A percentile compares a stretch with the other conserved stretches of the same genome.
Conservation (phyloP, 2,113 vertebrate genomes). For the Etia nguti region DNA sequence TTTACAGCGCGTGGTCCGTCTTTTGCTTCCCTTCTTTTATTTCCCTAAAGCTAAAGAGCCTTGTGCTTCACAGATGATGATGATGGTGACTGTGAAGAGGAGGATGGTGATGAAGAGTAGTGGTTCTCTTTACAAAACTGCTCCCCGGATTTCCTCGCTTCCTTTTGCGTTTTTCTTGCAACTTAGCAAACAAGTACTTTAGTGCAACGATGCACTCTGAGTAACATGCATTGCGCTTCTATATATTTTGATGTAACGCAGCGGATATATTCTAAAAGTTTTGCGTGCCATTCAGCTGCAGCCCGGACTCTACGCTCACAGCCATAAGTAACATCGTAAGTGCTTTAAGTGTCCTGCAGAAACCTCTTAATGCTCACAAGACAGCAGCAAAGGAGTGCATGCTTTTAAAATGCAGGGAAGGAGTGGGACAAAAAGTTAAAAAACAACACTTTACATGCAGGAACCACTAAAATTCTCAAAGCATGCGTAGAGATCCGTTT, state of each 20-base stretch:
- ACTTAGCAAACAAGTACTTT: conserved; percentile 21
- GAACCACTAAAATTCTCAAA: background rate
- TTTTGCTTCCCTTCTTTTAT: conserved; percentile 65
- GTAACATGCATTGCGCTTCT: background rate
- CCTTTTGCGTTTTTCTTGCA: conserved; percentile 3
- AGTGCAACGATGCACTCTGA: background rate
- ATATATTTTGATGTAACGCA: background rate
- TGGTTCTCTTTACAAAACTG: conserved; percentile 17
- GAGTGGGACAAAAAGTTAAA: conserved; percentile 18
- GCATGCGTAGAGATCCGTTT: background rate
- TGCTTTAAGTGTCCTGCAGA: background rate
- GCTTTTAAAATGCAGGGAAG: background rate
- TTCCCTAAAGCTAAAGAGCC: conserved; percentile 67
- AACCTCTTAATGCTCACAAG: background rate
- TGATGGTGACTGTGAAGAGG: conserved; percentile 57
- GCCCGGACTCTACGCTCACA: background rate
- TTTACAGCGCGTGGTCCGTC: conserved; percentile 51
- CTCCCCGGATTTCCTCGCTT: background rate
- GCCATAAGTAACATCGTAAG: background rate
- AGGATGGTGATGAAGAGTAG: conserved; percentile 70
- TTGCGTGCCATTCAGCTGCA: conserved; percentile 27
- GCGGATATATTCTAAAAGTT: conserved; percentile 51
- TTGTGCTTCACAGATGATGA: conserved; percentile 61
- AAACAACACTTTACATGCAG: background rate
- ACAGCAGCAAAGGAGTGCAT: background rate